Base-by-base conservation (phyloP, 1,140 invertebrate genomes). In the Trissolcus basalis region DNA sequence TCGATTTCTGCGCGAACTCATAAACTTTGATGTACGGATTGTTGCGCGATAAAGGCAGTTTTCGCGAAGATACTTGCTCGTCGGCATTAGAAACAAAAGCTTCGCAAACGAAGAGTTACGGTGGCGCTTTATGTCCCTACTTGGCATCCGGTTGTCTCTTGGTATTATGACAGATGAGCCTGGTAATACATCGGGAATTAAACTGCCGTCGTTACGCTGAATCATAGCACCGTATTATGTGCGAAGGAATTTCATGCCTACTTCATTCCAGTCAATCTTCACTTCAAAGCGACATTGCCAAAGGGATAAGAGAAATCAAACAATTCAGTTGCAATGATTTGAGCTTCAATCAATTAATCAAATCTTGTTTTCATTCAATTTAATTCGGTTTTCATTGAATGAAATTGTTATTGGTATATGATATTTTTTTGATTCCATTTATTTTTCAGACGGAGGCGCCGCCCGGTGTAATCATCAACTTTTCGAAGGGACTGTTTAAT, bases 21-120 rank as follows among this genome's bases (percentile, higher is more conserved):
- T 84, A 85, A 85, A 85, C 59, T 83, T 85, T 85, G 82, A 85
- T 85, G 82, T 85, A 85, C 78, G 79, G 61, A 81, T 82, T 75
- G 71, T 69, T 64, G 80, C 56, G 60, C 76, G 74, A 78, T 58
- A 77, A 70, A 79, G 65, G 68, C 55, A 64, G 69, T 71, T 78
- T 77, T 74, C 77, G 65, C 65, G 61, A 77, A 80, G 71, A 81
- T 78, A 79, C 80, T 77, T 74, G 73, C 59, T 71, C 74, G 60
- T 73, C 45, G 63, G 79, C 78, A 80, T 81, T 79, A 82, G 80
- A 83, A 84, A 83, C 81, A 82, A 83, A 83, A 85, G 80, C 80
- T 78, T 78, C 75, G 63, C 74, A 86, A 86, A 85, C 81, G 81
- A 86, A 82, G 68, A 85, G 80, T 86, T 84, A 85, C 81, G 80